These are phyloP conservation scores for Poecilia velifera DNA, from an alignment of 2,797 vertebrate species.

Conservation along the genomic window DNA sequence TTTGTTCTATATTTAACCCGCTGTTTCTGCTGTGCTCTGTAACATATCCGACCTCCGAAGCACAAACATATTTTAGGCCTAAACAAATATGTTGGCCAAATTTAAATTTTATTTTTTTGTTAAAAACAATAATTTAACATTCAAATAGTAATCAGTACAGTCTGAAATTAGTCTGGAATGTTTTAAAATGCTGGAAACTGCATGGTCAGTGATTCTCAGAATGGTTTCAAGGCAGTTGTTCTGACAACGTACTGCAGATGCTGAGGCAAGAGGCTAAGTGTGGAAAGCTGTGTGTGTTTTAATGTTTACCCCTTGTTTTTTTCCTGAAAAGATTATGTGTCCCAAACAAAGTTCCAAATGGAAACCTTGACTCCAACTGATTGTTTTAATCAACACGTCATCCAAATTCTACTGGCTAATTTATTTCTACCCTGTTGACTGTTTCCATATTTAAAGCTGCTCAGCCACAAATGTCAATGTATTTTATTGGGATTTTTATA, in stretches of 20 bases:
- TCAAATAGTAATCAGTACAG: not conserved
- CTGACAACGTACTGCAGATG: not conserved
- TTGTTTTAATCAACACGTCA: not conserved
- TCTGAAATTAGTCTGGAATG: not conserved
- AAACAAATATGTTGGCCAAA: conserved; percentile 24
- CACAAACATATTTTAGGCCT: conserved; percentile 34
- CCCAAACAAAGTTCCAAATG: not conserved
- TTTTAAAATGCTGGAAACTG: not conserved
- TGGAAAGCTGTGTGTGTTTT: not conserved
- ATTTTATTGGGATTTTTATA: not conserved
- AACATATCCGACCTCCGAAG: conserved; percentile 39
- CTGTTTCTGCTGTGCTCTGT: conserved; percentile 34
- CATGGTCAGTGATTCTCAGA: not conserved
- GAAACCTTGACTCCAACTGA: not conserved
- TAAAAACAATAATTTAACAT: conserved; percentile 30
- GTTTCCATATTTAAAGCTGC: not conserved
- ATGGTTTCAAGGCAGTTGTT: not conserved
- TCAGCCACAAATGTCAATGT: not conserved
- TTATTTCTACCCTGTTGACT: not conserved
- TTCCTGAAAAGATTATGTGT: not conserved
- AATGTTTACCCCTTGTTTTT: not conserved
- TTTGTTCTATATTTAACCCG: conserved; percentile 55
- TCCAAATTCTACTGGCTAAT: not conserved
- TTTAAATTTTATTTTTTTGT: conserved; percentile 12
- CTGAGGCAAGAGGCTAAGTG: not conserved